Percentiles rank a stretch among this genome's conserved stretches.
These are phyloP conservation scores for Huso huso DNA, from an alignment of 2,797 vertebrate species.

Conservation along the genomic window DNA sequence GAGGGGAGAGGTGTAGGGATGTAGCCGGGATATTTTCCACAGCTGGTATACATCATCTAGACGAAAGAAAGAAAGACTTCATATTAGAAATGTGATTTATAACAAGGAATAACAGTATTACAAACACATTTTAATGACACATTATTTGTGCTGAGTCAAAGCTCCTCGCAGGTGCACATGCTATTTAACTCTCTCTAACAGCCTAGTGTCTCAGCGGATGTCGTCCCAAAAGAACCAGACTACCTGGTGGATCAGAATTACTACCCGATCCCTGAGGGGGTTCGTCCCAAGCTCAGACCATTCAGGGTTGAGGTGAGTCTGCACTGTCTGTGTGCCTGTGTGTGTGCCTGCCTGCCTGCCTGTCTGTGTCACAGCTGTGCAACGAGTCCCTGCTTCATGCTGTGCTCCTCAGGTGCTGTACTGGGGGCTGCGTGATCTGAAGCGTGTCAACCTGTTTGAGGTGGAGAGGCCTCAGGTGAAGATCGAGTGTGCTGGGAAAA, in stretches of 20 bases:
- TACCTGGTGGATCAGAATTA: constrained; percentile 47
- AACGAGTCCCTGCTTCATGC: not conserved
- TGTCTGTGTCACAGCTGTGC: not conserved
- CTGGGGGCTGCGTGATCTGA: constrained; percentile 84
- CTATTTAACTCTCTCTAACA: constrained; percentile 26
- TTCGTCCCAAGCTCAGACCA: constrained; percentile 73
- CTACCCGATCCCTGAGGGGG: constrained; percentile 72
- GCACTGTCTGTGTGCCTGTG: not conserved
- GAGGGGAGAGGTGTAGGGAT: too few relatives aligned
- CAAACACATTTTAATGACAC: too few relatives aligned
- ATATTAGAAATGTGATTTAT: too few relatives aligned
- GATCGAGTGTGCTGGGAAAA: constrained; percentile 77
- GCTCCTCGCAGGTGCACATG: too few relatives aligned
- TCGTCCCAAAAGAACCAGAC: constrained; percentile 67
- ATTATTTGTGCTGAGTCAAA: too few relatives aligned
- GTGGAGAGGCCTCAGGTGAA: constrained; percentile 80
- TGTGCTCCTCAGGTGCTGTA: constrained; percentile 69
- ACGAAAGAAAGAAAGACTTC: too few relatives aligned
- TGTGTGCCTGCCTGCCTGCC: constrained; percentile 47
- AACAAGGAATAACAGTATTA: too few relatives aligned
- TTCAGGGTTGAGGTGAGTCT: constrained; percentile 79
- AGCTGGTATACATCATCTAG: too few relatives aligned
- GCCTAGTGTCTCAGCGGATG: constrained; percentile 68
- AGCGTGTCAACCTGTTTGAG: constrained; percentile 81
- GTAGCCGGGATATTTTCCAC: too few relatives aligned